Conservation (phyloP, 35 echinoderm and acorn worm genomes). For the Stichopus chloronotus region DNA sequence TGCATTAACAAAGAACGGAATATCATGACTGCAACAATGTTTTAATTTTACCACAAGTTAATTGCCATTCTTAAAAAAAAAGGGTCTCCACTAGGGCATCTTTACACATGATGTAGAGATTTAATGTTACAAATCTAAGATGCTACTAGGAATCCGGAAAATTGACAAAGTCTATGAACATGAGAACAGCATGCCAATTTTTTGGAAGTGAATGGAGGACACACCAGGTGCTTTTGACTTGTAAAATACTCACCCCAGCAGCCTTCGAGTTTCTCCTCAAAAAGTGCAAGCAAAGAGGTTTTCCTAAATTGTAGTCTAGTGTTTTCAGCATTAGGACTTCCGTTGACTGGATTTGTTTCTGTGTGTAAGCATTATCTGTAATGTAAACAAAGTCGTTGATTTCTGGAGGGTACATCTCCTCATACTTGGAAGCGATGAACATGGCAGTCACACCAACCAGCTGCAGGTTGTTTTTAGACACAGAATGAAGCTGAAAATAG, state of each 20-base stretch:
- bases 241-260: conserved; percentile 71
- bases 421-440: conserved; percentile 97
- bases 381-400: conserved; percentile 99
- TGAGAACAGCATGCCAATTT: too few species aligned
- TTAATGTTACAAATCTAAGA: too few species aligned
- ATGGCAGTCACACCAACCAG: conserved; percentile 95
- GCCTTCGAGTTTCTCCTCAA: conserved; percentile 94
- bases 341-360: conserved; percentile 80
- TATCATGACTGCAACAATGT: too few species aligned
- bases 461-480: conserved; percentile 91
- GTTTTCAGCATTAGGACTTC: conserved; percentile 71
- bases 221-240: conserved; percentile 61
- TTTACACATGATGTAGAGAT: too few species aligned
- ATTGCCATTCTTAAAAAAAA: too few species aligned
- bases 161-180: too few species aligned
- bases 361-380: conserved; percentile 97
- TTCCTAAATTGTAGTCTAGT: conserved; percentile 78
- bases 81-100: too few species aligned
- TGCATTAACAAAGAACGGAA: too few species aligned
- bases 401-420: conserved; percentile 99
- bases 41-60: too few species aligned
- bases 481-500: conserved; percentile 71
- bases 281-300: conserved; percentile 94
- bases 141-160: too few species aligned
- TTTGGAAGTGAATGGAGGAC: too few species aligned